Evolutionary conservation across 2,797 vertebrate genomes (phyloP), one percentile per base, ranked within the genome.

Genomic region (Syncerus caffer): DNA sequence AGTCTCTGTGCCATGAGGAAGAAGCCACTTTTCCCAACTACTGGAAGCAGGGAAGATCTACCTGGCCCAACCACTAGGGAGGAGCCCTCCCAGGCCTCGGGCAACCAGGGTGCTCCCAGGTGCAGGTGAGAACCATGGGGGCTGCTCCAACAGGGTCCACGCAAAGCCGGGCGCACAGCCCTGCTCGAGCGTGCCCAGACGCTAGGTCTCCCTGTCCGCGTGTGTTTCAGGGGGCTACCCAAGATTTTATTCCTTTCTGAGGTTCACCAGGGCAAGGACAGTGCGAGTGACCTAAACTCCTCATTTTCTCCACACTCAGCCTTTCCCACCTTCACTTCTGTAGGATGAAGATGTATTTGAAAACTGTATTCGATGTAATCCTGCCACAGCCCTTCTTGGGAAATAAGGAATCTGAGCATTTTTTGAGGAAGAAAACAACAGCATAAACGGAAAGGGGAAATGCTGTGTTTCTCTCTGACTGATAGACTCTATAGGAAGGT

Each of bases 91-190:
- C 19, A 34, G 11, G 51, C 50, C 50, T 47, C 31, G 2, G 21
- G 71, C 19, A 29, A 12, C 64, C 13, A 4, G 3, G 11, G 53
- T 10, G 12, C 42, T 55, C 83, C 47, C 11, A 38, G 71, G 16
- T 11, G 2, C 1, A n/a, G 82, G 67, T 17, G 3, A 86, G 38
- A 15, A 4, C 2, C 3, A 4, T 0, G 1, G 27, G 7, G 23
- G 25, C 31, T 13, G 23, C 60, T 53, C 19, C 2, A 12, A 53
- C 10, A n/a, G 50, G 51, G 80, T 25, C 80, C 80, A 83, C n/a
- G 27, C 6, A 21, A 13, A 80, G 78, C 47, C 1, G 0, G 79
- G 19, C 2, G 0, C 47, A 23, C 50, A 4, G 51, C 80, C 13
- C 6, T 25, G 80, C 80, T 83, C 13, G 1, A 23, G n/a, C 1